Percentiles rank a stretch among this genome's conserved stretches.
phyloP scores from a whole-genome alignment of 2,113 vertebrate species.

The Proteles cristata region DNA sequence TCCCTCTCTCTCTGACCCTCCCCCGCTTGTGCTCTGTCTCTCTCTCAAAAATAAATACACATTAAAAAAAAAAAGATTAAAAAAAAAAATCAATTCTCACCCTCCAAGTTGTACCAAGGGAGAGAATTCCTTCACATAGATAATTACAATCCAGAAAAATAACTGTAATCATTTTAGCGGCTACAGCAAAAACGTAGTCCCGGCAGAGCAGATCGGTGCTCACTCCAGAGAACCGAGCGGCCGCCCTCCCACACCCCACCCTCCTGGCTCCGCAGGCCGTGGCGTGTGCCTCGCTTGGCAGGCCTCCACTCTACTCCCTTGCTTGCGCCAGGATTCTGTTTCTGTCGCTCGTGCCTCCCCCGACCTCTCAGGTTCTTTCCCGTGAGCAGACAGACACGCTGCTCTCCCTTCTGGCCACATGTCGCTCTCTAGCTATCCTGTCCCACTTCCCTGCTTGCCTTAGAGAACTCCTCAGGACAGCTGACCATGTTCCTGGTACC shows the following conservation, averaged over 20 bases:
- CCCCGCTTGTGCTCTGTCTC: no score
- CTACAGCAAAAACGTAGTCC: background rate
- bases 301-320: background rate
- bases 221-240: background rate
- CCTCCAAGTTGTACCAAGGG: background rate
- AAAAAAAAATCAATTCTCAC: conserved; percentile 44
- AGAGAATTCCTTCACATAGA: conserved; percentile 49
- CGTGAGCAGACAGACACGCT: background rate
- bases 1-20: no score
- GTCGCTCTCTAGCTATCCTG: background rate
- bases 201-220: background rate
- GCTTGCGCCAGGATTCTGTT: background rate
- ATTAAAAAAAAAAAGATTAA: background rate
- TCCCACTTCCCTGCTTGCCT: background rate
- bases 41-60: no score
- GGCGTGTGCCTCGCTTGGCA: background rate
- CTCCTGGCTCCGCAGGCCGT: background rate
- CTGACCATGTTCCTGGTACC: background rate
- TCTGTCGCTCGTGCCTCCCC: background rate
- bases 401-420: background rate
- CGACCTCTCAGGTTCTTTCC: background rate
- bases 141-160: conserved; percentile 49
- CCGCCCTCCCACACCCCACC: background rate
- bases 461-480: background rate
- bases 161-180: background rate